Evolutionary conservation across 1,140 invertebrate species (phyloP), one percentile per base, ranked within the genome.

Genomic region (Zophobas morio): DNA sequence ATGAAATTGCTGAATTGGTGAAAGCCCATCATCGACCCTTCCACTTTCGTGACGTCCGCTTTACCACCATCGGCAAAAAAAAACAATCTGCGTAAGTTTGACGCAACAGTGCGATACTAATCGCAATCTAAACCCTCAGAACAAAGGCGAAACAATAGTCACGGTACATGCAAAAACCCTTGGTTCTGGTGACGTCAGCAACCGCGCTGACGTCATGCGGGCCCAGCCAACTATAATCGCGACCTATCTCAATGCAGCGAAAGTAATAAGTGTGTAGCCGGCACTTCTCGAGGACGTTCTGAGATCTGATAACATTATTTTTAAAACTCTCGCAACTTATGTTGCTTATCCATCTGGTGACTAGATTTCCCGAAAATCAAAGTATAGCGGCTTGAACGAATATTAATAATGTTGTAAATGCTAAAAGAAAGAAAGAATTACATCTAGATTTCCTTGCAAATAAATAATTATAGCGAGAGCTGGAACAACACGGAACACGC

Each of bases 161-260:
- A 42, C 60, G 37, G n/a, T 36, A 66, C 35, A 66, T 20, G 2
- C 40, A n/a, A 20, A 20, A 6, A 53, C n/a, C 2, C 42, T 6
- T 63, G 40, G 51, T 33, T 37, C 34, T 53, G 46, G 60, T 75
- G 74, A 75, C 74, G 74, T 75, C 57, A 57, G 60, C 33, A 60
- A 47, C 46, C 74, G 57, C 34, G 32, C 40, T 78, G 53, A 78
- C 76, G 76, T 78, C 76, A 78, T 42, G 20, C 57, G 34, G 37
- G 37, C 74, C 51, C 66, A 39, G 46, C 37, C 60, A 66, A 57
- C 42, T 73, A 74, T 72, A 66, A 60, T 66, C 32, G 71, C 72
- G 76, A 78, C 76, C 76, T 78, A 78, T 74, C 76, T 78, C 76
- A 78, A 78, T 66, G 47, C 66, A 74, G 76, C 76, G 76, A 78